Conservation (phyloP, 2,113 vertebrate species). For the Paracanthobrama guichenoti region DNA sequence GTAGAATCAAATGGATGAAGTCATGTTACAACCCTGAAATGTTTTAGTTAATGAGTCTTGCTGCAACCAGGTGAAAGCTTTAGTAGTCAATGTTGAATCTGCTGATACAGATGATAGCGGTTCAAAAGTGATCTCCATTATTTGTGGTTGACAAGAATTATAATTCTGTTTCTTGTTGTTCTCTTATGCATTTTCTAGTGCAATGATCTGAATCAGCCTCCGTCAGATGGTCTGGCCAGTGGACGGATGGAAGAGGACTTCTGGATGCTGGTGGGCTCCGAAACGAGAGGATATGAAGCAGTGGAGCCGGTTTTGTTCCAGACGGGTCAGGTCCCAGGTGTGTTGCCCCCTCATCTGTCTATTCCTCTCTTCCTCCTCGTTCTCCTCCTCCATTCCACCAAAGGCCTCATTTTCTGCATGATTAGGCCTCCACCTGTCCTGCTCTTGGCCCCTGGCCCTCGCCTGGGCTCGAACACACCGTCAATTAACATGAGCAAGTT, state of each 20-base stretch:
- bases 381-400: constrained; percentile 65
- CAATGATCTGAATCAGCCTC: background rate
- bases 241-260: constrained; percentile 15
- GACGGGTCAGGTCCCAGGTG: constrained; percentile 35
- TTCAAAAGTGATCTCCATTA: background rate
- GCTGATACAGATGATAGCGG: background rate
- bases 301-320: background rate
- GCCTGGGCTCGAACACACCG: constrained; percentile 57
- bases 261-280: constrained; percentile 1
- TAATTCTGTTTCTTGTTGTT: background rate
- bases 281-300: constrained; percentile 39
- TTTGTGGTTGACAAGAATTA: background rate
- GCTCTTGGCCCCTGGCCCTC: constrained; percentile 70
- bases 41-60: background rate
- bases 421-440: constrained; percentile 79
- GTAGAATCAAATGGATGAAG: background rate
- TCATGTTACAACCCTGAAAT: background rate
- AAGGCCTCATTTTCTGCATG: constrained; percentile 80
- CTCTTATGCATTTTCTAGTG: background rate
- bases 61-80: background rate
- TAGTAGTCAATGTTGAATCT: background rate
- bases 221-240: constrained; percentile 31
- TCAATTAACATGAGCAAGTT: constrained; percentile 68
- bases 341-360: constrained; percentile 51
- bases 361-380: constrained; percentile 18